Percentiles rank a stretch among this genome's conserved stretches.
phyloP scores from a whole-genome alignment of 30 jellyfish, hydroid and myxozoan genomes.

The Cassiopea xamachana region DNA sequence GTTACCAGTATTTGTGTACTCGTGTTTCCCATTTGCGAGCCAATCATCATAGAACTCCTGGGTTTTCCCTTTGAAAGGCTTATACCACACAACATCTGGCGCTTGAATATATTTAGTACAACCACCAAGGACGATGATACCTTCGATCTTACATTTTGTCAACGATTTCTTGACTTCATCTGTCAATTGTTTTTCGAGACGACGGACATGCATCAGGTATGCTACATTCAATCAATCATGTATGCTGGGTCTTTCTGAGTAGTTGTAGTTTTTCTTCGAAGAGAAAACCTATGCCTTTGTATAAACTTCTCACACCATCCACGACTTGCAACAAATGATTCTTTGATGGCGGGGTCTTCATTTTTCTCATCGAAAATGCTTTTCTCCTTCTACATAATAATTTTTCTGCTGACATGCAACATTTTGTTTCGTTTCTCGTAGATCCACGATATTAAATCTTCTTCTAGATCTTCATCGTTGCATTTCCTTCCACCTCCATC shows the following conservation, averaged over 20 bases:
- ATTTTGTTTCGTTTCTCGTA: constrained; percentile 15
- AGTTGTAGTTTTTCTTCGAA: background rate
- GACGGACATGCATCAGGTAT: background rate
- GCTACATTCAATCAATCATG: background rate
- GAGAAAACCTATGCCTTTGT: background rate
- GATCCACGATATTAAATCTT: constrained; percentile 22
- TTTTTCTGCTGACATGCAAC: constrained; percentile 28
- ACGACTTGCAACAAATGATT: background rate
- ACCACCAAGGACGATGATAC: constrained; percentile 62
- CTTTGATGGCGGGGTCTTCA: background rate
- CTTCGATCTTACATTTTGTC: constrained; percentile 31
- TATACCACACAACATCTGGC: constrained; percentile 45
- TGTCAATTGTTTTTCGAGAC: constrained; percentile 12
- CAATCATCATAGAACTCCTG: constrained; percentile 72
- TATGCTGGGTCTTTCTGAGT: background rate
- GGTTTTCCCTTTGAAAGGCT: constrained; percentile 71
- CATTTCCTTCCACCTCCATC: background rate
- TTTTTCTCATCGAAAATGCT: background rate
- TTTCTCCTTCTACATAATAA: background rate
- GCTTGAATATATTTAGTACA: constrained; percentile 34
- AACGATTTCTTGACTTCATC: constrained; percentile 50
- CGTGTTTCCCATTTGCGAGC: constrained; percentile 75
- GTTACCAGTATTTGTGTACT: constrained; percentile 61
- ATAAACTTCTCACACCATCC: background rate
- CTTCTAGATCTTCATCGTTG: constrained; percentile 12